These are phyloP conservation scores for Halictus quadricinctus DNA, from an alignment of 2,888 invertebrate genomes.

Conservation along the genomic window DNA sequence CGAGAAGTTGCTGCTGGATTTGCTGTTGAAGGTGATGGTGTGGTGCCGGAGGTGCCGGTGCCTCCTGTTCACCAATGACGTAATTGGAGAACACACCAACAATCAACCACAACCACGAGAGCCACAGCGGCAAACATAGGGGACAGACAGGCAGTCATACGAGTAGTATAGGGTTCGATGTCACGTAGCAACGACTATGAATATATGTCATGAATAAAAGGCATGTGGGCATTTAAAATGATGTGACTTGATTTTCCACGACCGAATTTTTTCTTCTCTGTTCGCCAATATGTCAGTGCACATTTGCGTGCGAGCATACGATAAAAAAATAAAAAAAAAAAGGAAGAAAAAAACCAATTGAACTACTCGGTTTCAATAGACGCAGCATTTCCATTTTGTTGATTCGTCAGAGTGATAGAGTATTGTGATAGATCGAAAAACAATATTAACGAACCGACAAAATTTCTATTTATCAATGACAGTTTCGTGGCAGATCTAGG, in stretches of 20 bases:
- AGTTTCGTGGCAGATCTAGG: constrained; percentile 24
- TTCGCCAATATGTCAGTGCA: constrained; percentile 11
- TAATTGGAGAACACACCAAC: constrained; percentile 83
- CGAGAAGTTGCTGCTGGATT: constrained; percentile 83
- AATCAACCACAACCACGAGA: constrained; percentile 83
- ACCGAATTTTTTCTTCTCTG: constrained; percentile 24
- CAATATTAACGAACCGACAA: constrained; percentile 47
- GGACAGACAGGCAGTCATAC: constrained; percentile 83
- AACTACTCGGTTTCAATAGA: background rate
- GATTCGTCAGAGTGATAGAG: constrained; percentile 36
- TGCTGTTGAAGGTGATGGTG: constrained; percentile 83
- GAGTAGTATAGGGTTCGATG: constrained; percentile 80
- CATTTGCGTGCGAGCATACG: constrained; percentile 42
- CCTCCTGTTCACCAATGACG: constrained; percentile 82
- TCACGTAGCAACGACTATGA: constrained; percentile 76
- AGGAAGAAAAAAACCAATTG: constrained; percentile 24
- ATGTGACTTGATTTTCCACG: constrained; percentile 43
- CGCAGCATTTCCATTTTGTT: constrained; percentile 21
- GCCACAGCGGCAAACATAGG: constrained; percentile 83
- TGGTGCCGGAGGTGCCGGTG: constrained; percentile 82
- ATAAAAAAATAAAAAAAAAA: background rate
- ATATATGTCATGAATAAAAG: constrained; percentile 70
- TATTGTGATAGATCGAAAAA: constrained; percentile 12
- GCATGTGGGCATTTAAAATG: constrained; percentile 56
- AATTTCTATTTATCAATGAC: constrained; percentile 1